phyloP scores from a whole-genome alignment of 2,797 vertebrate species.

The Lepus oiostolus region DNA sequence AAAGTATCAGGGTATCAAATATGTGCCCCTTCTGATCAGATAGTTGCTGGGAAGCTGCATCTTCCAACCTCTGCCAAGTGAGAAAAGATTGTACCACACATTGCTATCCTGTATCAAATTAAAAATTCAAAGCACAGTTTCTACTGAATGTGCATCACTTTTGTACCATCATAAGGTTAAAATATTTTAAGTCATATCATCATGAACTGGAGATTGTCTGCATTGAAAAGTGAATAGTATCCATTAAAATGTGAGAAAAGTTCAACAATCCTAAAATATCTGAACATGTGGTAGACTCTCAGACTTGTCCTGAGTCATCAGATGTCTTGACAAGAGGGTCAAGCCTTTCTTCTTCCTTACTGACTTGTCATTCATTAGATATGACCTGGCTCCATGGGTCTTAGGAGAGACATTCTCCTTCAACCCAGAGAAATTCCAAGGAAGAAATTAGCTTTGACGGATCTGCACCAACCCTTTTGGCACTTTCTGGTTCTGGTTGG shows the following conservation, averaged over 20 bases:
- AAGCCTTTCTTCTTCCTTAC: not conserved
- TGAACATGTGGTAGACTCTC: not conserved
- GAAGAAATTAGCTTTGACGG: not conserved
- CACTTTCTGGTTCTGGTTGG: not conserved
- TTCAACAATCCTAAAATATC: not conserved
- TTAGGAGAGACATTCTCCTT: not conserved
- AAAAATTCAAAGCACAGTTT: not conserved
- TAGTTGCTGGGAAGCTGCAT: not conserved
- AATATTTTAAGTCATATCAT: not conserved
- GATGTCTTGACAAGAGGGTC: not conserved
- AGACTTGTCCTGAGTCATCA: not conserved
- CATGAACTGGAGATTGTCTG: not conserved
- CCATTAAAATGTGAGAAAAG: not conserved
- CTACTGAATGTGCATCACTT: not conserved
- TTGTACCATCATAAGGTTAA: not conserved
- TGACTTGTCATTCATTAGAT: not conserved
- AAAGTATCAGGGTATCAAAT: no score
- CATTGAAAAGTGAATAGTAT: not conserved
- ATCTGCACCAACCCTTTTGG: not conserved
- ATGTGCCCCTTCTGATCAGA: no score
- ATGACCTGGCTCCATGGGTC: not conserved
- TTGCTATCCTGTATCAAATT: not conserved
- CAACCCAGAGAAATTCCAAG: not conserved
- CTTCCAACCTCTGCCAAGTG: no score
- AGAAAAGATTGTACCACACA: not conserved